Conservation (phyloP, 1,140 invertebrate species). For the Ostrea denselamellosa region DNA sequence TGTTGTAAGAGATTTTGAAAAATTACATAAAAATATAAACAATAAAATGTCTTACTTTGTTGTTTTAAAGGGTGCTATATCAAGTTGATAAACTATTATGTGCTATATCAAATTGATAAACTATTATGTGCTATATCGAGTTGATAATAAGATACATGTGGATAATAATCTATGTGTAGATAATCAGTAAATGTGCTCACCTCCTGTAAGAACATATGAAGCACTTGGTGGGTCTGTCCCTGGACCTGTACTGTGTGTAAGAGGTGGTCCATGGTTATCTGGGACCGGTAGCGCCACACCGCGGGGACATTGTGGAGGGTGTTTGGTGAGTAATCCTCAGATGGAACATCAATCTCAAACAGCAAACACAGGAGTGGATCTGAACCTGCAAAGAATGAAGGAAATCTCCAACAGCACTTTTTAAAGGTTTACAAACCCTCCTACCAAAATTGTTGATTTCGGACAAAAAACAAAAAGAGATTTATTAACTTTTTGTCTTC, state of each 20-base stretch:
- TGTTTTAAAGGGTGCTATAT: no score
- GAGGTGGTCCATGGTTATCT: constrained; percentile 59
- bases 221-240: constrained; percentile 46
- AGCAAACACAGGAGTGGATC: constrained; percentile 59
- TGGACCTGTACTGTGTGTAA: constrained; percentile 48
- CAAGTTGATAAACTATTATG: no score
- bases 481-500: no score
- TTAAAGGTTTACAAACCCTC: no score
- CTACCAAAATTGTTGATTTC: no score
- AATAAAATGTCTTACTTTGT: no score
- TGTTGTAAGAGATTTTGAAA: no score
- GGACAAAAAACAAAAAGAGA: no score
- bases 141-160: not conserved
- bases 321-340: not conserved
- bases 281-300: constrained; percentile 62
- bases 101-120: no score
- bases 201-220: constrained; percentile 60
- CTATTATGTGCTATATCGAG: no score
- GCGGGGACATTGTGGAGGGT: constrained; percentile 44
- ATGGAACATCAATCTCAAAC: constrained; percentile 62
- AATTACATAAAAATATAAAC: no score
- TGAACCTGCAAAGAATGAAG: constrained; percentile 51
- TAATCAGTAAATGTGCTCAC: constrained; percentile 33
- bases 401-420: not conserved
- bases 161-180: not conserved